Conservation (phyloP, 2,888 invertebrate species). For the Cremastobaeus sp. region DNA sequence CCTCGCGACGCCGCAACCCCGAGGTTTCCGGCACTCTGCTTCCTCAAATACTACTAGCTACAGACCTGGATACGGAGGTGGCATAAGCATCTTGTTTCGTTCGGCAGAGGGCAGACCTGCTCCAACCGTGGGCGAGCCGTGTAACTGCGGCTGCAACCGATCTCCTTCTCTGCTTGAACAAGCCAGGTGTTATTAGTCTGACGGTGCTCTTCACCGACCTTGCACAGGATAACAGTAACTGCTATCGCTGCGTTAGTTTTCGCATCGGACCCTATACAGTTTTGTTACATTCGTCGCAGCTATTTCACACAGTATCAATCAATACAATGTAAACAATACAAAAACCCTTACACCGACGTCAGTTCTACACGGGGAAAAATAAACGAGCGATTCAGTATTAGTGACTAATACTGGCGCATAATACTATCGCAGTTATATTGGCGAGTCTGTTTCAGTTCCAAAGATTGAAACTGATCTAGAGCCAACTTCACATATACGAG, state of each 20-base stretch:
- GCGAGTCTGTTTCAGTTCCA: too few relatives aligned
- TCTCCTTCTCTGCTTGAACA: conserved; percentile 78
- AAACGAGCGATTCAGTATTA: too few relatives aligned
- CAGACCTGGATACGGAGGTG: conserved; percentile 78
- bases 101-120: conserved; percentile 72
- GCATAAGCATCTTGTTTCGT: conserved; percentile 77
- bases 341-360: too few relatives aligned
- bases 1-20: conserved; percentile 43
- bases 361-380: too few relatives aligned
- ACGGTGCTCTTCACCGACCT: conserved; percentile 17
- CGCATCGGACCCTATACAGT: too few relatives aligned
- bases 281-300: too few relatives aligned
- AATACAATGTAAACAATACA: too few relatives aligned
- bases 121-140: conserved; percentile 71
- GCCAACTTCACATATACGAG: too few relatives aligned
- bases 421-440: too few relatives aligned
- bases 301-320: too few relatives aligned
- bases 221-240: conserved; percentile 2
- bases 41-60: conserved; percentile 76
- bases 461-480: too few relatives aligned
- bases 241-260: background rate
- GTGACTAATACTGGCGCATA: too few relatives aligned
- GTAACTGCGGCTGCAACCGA: conserved; percentile 73
- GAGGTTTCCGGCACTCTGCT: conserved; percentile 67
- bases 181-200: conserved; percentile 73